Base-by-base conservation (phyloP, 2,888 invertebrate genomes). In the Crioceris asparagi region DNA sequence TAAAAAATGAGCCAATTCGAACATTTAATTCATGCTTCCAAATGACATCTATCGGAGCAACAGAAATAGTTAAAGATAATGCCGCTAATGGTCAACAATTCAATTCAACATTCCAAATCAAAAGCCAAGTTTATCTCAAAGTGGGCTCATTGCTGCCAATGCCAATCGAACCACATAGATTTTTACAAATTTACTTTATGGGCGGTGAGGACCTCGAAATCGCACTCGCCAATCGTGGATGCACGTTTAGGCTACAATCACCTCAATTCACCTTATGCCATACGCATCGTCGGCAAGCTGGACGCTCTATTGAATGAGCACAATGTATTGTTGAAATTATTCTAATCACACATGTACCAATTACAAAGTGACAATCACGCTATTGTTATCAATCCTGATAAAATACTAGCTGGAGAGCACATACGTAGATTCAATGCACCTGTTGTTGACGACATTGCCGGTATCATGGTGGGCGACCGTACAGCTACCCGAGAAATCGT, bases 111-210 rank as follows among this genome's bases (percentile, higher is more conserved):
- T 29, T 29, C 14, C 6, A 11, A 29, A 29, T 29, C n/a, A 33
- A 23, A 33, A 6, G 25, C 21, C 25, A 33, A 33, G 21, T 33
- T 6, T 33, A 33, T 12, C 34, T 21, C n/a, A n/a, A n/a, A n/a
- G n/a, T n/a, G n/a, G n/a, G n/a, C n/a, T n/a, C n/a, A n/a, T n/a
- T n/a, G n/a, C 34, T 33, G 19, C 23, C 34, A 23, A 23, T 23
- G 16, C 34, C 34, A 33, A 33, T 23, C 34, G 25, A 33, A 33
- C 23, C 25, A 17, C 32, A 32, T 32, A 32, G 4, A 19, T 17
- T 32, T 32, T 32, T 16, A n/a, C n/a, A n/a, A n/a, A n/a, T n/a
- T n/a, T n/a, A n/a, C n/a, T n/a, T n/a, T n/a, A n/a, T n/a, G n/a
- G n/a, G n/a, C n/a, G n/a, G n/a, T n/a, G n/a, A n/a, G n/a, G n/a